These are phyloP conservation scores for Ochlodes sylvanus DNA, from an alignment of 2,888 invertebrate species.

Conservation along the genomic window DNA sequence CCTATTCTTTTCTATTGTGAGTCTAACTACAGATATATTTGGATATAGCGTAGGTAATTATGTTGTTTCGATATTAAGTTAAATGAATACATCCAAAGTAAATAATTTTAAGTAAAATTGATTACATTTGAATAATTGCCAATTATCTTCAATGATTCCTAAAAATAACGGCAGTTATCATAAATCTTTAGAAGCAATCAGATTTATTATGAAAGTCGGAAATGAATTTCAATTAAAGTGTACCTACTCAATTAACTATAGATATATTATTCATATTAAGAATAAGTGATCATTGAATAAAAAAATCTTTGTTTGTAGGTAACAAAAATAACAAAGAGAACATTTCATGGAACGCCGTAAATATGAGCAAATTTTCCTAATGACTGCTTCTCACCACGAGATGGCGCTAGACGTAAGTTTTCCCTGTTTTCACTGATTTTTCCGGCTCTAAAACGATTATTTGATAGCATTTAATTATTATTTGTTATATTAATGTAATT, in stretches of 20 bases:
- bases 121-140: conserved; percentile 4
- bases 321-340: conserved; percentile 15
- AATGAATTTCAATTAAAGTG: not conserved
- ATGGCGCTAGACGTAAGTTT: conserved; percentile 69
- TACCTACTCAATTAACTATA: conserved; percentile 2
- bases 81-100: not conserved
- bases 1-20: conserved; percentile 20
- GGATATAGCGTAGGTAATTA: not conserved
- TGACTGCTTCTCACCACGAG: conserved; percentile 66
- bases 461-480: not conserved
- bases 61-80: not conserved
- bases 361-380: conserved; percentile 19
- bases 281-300: not conserved
- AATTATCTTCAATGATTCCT: conserved; percentile 6
- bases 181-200: conserved; percentile 8
- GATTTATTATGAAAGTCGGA: conserved; percentile 4
- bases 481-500: not conserved
- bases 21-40: not conserved
- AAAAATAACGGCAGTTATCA: conserved; percentile 25
- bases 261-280: not conserved
- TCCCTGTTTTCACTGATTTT: conserved; percentile 61
- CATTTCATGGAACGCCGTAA: not conserved
- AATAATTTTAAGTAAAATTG: not conserved
- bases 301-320: not conserved
- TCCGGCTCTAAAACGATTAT: conserved; percentile 43